Evolutionary conservation across 35 echinoderm and acorn worm species (phyloP), one percentile per base, ranked within the genome.

Genomic region (Heliocidaris erythrogramma): DNA sequence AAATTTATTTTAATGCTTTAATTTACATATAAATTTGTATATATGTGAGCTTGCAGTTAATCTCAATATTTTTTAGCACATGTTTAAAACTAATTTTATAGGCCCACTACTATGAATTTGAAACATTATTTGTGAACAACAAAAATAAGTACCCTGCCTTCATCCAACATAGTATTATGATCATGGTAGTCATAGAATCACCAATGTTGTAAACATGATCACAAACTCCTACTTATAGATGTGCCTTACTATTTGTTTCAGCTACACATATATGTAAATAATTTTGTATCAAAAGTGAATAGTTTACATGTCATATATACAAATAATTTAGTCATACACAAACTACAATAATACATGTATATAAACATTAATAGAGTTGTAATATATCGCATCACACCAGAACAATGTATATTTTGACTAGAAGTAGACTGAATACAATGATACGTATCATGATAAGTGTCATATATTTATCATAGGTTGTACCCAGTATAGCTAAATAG

Each of bases 271-370:
- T 42, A 2, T 56, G 52, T 56, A 78, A 78, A 78, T 78, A 78
- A 6, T 24, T 78, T 27, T 5, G 27, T 78, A 56, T 12, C 10
- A 56, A 56, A 78, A 78, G 21, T 78, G 27, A 18, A 78, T 78
- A 78, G 65, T 78, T 78, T 27, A 78, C 17, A 78, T 11, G 52
- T 56, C 52, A 78, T 78, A 78, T 78, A 78, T 78, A 78, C 65
- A 78, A 78, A 78, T 78, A 78, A 78, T 78, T 78, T 78, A 78
- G n/a, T 78, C 18, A 78, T 78, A 78, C 65, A 78, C 21, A 78
- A 78, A 42, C 35, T 1, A 42, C 35, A 42, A 42, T 42, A 42
- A 78, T 60, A 60, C 12, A 14, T 60, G 18, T 60, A 78, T 78
- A 78, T n/a, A 27, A 5, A 78, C 65, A 78, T 7, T 78, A 29